Evolutionary conservation across 2,797 vertebrate species (phyloP).

Genomic region (Pantherophis alleghaniensis): DNA sequence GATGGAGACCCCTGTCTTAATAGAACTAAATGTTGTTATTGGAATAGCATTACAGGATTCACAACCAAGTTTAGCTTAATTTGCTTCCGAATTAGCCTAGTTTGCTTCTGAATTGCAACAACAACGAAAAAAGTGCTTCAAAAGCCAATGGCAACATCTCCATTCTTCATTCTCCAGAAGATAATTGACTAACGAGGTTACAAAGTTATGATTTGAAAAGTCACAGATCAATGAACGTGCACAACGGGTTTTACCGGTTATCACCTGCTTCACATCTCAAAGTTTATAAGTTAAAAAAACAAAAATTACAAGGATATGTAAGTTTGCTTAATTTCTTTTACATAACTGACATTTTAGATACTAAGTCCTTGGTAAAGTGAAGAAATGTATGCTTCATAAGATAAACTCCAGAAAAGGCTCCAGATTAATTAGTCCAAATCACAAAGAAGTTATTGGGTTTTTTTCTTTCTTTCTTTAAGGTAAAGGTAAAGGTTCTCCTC

Average conservation of each 20-base stretch:
- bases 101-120: neutral
- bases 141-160: neutral
- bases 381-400: neutral
- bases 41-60: neutral
- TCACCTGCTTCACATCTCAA: neutral
- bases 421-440: neutral
- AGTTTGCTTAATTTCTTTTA: neutral
- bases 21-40: neutral
- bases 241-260: neutral
- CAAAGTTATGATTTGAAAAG: neutral
- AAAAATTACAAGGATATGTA: neutral
- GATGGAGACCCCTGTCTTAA: too few species aligned
- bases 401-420: neutral
- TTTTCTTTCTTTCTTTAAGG: neutral
- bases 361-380: neutral
- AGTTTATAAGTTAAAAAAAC: neutral
- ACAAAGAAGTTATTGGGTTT: neutral
- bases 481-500: too few species aligned
- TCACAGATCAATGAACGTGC: constrained; percentile 15
- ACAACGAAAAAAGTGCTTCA: neutral
- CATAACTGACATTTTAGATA: neutral
- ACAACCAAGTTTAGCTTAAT: neutral
- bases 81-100: neutral
- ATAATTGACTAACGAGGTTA: neutral
- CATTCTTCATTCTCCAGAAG: neutral